A percentile compares a stretch with the other conserved stretches of the same genome.
Evolutionary conservation across 2,888 invertebrate species (phyloP).

Genomic region (Cistogaster globosa): DNA sequence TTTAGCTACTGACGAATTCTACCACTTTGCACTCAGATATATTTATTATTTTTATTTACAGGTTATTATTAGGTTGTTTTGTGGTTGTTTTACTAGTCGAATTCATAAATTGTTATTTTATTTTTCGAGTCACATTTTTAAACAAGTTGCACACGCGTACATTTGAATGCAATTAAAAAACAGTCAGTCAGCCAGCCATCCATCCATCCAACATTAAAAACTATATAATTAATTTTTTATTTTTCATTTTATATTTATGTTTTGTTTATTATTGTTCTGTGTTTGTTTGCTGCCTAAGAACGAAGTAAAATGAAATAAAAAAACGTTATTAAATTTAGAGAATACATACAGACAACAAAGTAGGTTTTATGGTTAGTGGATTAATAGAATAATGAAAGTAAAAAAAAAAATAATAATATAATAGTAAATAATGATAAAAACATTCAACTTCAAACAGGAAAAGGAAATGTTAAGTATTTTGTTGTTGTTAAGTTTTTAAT

Average conservation of each 20-base stretch:
- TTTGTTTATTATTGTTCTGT: constrained; percentile 27
- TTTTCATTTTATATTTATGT: constrained; percentile 21
- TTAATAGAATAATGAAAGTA: constrained; percentile 65
- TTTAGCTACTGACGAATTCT: constrained; percentile 8
- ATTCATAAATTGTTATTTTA: constrained; percentile 23
- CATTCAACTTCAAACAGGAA: constrained; percentile 61
- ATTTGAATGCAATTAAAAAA: constrained; percentile 53
- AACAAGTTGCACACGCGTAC: constrained; percentile 68
- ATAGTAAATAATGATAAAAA: constrained; percentile 6
- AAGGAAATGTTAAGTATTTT: constrained; percentile 63
- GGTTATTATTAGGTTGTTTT: constrained; percentile 21
- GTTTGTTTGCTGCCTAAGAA: constrained; percentile 3
- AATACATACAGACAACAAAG: constrained; percentile 53
- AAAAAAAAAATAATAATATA: constrained; percentile 28
- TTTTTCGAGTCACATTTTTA: constrained; percentile 28
- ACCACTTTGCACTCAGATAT: constrained; percentile 24
- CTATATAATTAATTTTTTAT: constrained; percentile 49
- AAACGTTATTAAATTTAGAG: constrained; percentile 39
- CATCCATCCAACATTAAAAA: constrained; percentile 28
- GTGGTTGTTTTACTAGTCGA: constrained; percentile 19
- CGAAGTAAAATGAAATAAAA: constrained; percentile 33
- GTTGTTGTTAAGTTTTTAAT: constrained; percentile 34
- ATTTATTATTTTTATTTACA: constrained; percentile 42
- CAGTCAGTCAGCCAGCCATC: constrained; percentile 14
- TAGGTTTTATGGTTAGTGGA: constrained; percentile 73